phyloP scores from a whole-genome alignment of 2,113 vertebrate genomes.

The Formicarius rufipectus region DNA sequence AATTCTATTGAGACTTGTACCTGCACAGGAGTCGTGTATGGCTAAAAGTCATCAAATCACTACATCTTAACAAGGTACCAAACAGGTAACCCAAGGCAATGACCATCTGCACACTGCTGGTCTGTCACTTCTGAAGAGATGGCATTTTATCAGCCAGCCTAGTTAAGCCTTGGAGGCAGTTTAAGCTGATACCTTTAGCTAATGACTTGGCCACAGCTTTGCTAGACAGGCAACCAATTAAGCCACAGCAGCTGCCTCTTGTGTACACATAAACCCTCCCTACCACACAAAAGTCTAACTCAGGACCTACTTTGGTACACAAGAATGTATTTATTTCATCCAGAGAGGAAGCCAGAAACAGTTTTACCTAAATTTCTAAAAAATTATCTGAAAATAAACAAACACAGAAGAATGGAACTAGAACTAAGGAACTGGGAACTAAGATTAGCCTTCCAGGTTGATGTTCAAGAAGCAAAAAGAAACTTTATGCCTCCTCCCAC shows the following conservation, averaged over 20 bases:
- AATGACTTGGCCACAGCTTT: background rate
- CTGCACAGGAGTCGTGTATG: accelerated
- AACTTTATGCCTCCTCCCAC: background rate
- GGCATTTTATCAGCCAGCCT: background rate
- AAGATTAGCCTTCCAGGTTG: background rate
- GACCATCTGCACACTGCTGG: background rate
- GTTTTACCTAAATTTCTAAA: background rate
- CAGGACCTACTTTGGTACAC: background rate
- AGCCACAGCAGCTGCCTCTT: background rate
- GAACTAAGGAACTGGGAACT: background rate
- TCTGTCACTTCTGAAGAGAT: background rate
- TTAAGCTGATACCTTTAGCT: background rate
- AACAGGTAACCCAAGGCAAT: background rate
- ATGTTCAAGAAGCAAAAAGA: background rate
- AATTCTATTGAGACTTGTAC: background rate
- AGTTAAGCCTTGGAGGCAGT: background rate
- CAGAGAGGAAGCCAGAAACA: background rate
- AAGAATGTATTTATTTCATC: background rate
- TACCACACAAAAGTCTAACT: background rate
- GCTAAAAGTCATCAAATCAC: background rate
- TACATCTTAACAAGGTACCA: background rate
- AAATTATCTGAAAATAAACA: background rate
- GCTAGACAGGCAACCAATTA: background rate
- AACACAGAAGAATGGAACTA: background rate
- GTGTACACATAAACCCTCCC: background rate